A percentile compares a stretch with the other conserved stretches of the same genome.
phyloP scores from a whole-genome alignment of 2,797 vertebrate genomes.

The Notamacropus eugenii region DNA sequence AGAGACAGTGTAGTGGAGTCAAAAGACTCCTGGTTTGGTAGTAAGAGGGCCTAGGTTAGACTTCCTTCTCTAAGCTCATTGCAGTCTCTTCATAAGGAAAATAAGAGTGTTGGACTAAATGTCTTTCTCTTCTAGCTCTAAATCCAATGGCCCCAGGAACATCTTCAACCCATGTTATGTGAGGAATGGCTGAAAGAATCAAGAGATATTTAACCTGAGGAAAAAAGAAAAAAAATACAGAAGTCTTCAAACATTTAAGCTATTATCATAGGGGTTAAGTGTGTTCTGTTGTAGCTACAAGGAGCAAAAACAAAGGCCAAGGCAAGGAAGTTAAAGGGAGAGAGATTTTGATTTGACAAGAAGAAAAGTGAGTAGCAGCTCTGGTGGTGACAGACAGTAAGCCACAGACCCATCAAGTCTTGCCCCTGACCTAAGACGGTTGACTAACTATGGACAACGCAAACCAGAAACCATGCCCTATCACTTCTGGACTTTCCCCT shows the following conservation, averaged over 20 bases:
- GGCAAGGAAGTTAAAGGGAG: not conserved
- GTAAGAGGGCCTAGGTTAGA: not conserved
- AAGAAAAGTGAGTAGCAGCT: not conserved
- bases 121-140: not conserved
- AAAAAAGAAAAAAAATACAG: not conserved
- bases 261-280: not conserved
- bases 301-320: not conserved
- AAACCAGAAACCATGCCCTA: not conserved
- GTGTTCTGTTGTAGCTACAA: not conserved
- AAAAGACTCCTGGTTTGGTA: not conserved
- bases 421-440: not conserved
- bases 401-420: not conserved
- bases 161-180: not conserved
- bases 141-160: not conserved
- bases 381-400: not conserved
- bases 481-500: not conserved
- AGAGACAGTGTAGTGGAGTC: not conserved
- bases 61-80: not conserved
- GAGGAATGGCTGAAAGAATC: not conserved
- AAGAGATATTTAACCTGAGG: not conserved
- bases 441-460: not conserved
- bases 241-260: not conserved
- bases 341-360: not conserved
- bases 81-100: not conserved
- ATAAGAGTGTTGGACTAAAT: not conserved